phyloP scores from a whole-genome alignment of 2,888 invertebrate species.

The Leptinotarsa tumamoca region DNA sequence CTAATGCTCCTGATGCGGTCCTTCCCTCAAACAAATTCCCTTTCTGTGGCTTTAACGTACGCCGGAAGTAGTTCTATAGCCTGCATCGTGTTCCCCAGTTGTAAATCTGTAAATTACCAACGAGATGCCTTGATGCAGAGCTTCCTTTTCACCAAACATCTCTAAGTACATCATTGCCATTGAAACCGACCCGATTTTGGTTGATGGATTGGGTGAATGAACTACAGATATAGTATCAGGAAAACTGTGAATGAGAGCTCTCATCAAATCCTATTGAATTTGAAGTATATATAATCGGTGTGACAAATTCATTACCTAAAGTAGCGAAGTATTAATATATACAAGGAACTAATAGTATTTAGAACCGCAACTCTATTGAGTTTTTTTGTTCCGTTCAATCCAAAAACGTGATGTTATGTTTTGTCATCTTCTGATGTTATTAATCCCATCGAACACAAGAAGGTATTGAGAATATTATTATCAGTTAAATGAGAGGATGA shows the following conservation, averaged over 20 bases:
- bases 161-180: conserved; percentile 34
- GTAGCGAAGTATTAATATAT: too few species aligned
- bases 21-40: neutral
- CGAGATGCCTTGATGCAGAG: conserved; percentile 48
- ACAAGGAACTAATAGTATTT: too few species aligned
- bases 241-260: neutral
- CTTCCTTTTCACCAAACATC: conserved; percentile 47
- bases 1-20: neutral
- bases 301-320: neutral
- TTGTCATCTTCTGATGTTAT: too few species aligned
- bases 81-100: conserved; percentile 35
- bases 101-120: conserved; percentile 49
- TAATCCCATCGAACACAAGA: too few species aligned
- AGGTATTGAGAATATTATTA: too few species aligned
- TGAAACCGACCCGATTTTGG: conserved; percentile 49
- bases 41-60: neutral
- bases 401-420: too few species aligned
- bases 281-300: neutral
- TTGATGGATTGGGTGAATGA: conserved; percentile 49
- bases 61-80: conserved; percentile 29
- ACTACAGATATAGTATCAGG: neutral
- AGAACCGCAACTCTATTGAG: too few species aligned
- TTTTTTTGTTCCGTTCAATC: too few species aligned
- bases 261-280: neutral
- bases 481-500: too few species aligned